Conservation (phyloP, 1,140 invertebrate species). For the Macrobrachium nipponense region DNA sequence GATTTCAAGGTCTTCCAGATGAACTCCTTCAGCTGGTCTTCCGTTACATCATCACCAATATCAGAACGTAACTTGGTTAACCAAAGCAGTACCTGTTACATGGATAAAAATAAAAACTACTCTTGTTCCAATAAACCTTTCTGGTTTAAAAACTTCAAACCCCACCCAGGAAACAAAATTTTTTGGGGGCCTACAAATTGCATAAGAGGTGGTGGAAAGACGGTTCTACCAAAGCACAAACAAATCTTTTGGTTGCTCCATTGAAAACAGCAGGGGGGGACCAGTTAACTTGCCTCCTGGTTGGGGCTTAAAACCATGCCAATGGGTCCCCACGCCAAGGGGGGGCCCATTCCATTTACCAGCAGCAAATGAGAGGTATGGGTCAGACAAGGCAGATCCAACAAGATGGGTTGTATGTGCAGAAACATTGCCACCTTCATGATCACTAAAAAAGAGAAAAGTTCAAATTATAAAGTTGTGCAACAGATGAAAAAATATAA, state of each 20-base stretch:
- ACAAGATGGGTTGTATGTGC: slow-evolving; percentile 97
- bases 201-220: too few species aligned
- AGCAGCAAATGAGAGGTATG: slow-evolving; percentile 93
- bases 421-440: slow-evolving; percentile 96
- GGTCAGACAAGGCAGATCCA: slow-evolving; percentile 93
- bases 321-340: too few species aligned
- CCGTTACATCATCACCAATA: slow-evolving; percentile 83
- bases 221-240: too few species aligned
- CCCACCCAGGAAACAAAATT: not conserved
- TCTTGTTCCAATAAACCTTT: not conserved
- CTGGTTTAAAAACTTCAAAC: too few species aligned
- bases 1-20: slow-evolving; percentile 95
- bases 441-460: slow-evolving; percentile 77
- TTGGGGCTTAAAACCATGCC: slow-evolving; percentile 94
- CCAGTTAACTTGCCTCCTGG: slow-evolving; percentile 83
- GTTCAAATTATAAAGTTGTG: not conserved
- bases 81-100: slow-evolving; percentile 81
- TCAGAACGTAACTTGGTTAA: slow-evolving; percentile 83
- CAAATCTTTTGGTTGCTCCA: not conserved
- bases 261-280: slow-evolving; percentile 60
- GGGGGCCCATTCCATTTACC: slow-evolving; percentile 94
- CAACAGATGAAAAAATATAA: not conserved
- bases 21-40: slow-evolving; percentile 91
- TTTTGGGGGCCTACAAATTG: too few species aligned
- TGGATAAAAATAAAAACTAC: not conserved